Base-by-base conservation (phyloP, 2,888 invertebrate genomes). In the Myopa tessellatipennis region DNA sequence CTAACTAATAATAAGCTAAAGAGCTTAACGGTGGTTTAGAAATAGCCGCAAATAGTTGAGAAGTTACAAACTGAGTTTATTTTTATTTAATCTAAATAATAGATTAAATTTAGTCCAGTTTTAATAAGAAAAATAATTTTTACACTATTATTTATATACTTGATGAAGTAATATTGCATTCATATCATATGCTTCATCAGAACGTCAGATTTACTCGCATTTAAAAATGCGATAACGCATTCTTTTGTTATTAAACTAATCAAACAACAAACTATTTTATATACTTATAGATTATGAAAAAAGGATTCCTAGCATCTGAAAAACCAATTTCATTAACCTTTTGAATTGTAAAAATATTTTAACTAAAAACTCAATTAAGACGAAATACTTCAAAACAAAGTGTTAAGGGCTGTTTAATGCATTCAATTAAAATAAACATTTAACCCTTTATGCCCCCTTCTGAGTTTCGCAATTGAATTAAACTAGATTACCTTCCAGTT, bases 221-320 rank as follows among this genome's bases (percentile, higher is more conserved):
- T 36, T 18, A 45, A 36, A 58, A 71, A 55, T 71, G 38, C 71
- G 55, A 38, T 58, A 58, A 58, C 36, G n/a, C 36, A 60, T 12
- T 38, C 58, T 60, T 38, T 38, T 71, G n/a, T 18, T 26, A 3
- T 71, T 71, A 73, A 16, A 34, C 52, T 55, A 52, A 52, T 16
- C 5, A 26, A 71, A 68, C 71, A 50, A 69, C 69, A 78, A 16
- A 72, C 61, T 79, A 77, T 50, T 61, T 71, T 70, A 69, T 74
- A 71, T 50, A 36, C 52, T 74, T 40, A 61, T 70, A 61, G 34
- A 73, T 16, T 16, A 12, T 26, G 34, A 61, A 61, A 61, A 61
- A 61, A 58, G 5, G 12, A 58, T 58, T 61, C 61, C 26, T 61
- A 26, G 26, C n/a, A 26, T 61, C 10, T 26, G 2, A 10, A 4